These are phyloP conservation scores for Lepilemur ruficaudatus DNA, from an alignment of 2,797 vertebrate species.

Conservation along the genomic window DNA sequence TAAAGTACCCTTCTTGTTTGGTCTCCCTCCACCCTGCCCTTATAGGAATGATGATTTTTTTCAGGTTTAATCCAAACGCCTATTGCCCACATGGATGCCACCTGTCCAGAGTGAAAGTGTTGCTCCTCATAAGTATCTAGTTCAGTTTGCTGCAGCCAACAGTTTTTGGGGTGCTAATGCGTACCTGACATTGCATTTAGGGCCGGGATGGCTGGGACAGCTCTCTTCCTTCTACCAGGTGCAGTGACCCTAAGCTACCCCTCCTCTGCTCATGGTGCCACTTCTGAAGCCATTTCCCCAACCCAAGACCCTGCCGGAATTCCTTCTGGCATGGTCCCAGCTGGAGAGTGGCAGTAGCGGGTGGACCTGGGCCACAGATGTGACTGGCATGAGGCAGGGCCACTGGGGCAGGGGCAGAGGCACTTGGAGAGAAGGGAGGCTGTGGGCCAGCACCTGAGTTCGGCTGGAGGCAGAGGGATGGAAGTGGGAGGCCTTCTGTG, in stretches of 20 bases:
- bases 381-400: background rate
- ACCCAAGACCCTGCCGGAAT: background rate
- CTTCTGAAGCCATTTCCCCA: background rate
- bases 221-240: background rate
- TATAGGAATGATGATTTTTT: background rate
- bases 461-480: background rate
- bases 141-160: background rate
- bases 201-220: background rate
- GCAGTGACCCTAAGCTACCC: too few species aligned
- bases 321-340: background rate
- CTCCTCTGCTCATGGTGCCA: background rate
- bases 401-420: background rate
- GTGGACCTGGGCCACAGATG: background rate
- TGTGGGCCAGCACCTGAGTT: background rate
- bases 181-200: fast-evolving
- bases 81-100: background rate
- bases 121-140: fast-evolving
- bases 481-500: background rate
- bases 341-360: background rate
- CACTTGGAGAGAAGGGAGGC: background rate
- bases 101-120: background rate
- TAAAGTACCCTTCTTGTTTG: background rate
- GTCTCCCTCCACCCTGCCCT: too few species aligned
- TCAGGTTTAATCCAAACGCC: background rate
- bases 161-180: background rate